A percentile compares a stretch with the other conserved stretches of the same genome.
phyloP scores from a whole-genome alignment of 2,113 vertebrate species.

The Sylvietta virens region DNA sequence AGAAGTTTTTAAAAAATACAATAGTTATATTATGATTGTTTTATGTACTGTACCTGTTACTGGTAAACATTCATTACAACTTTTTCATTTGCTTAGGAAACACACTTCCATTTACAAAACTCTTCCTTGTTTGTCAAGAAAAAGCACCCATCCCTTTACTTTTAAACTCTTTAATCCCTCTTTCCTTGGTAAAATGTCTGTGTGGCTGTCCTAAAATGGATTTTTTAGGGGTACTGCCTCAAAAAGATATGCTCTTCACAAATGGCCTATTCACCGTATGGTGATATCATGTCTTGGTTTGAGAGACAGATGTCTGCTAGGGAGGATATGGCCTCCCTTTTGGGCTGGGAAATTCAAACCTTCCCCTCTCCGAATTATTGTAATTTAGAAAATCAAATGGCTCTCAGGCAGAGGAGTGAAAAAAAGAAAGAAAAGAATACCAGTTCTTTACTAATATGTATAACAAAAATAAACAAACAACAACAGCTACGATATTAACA shows the following conservation, averaged over 20 bases:
- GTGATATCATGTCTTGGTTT: no score
- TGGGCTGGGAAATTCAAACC: no score
- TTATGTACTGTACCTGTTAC: accelerated
- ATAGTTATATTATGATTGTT: no score
- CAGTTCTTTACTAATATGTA: no score
- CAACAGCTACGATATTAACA: no score
- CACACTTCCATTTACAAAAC: not conserved
- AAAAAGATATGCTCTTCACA: not conserved
- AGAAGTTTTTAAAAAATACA: not conserved
- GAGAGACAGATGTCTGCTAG: no score
- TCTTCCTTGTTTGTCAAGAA: accelerated
- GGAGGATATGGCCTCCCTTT: no score
- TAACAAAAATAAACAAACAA: no score
- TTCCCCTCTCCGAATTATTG: no score
- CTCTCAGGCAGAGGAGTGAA: no score
- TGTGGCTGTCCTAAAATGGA: not conserved
- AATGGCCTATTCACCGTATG: not conserved
- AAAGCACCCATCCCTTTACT: not conserved
- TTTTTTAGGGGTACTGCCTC: not conserved
- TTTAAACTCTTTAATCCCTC: not conserved
- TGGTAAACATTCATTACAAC: not conserved
- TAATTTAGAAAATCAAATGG: no score
- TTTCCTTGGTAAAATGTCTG: not conserved
- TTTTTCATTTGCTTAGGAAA: not conserved
- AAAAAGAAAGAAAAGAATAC: no score